Base-by-base conservation (phyloP, 2,113 vertebrate genomes). In the Callithrix jacchus region DNA sequence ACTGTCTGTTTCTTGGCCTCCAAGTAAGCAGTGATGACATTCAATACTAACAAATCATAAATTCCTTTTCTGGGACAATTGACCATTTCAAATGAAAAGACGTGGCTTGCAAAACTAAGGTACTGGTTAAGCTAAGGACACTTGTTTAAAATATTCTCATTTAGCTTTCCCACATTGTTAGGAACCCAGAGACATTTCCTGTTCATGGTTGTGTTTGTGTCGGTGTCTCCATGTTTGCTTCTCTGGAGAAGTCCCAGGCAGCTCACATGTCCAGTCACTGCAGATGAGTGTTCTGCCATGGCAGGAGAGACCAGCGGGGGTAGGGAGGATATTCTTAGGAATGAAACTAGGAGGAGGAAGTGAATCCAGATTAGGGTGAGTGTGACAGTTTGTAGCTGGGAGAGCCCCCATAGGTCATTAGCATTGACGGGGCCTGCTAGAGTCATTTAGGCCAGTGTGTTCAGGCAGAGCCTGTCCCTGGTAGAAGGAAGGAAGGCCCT, bases 11-110 rank as follows among this genome's bases (percentile, higher is more conserved):
- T 13, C 13, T 32, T 54, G 8, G 8, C 47, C 64, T 86, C 27
- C 64, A 52, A 3, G 42, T 66, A 30, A 76, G 10, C 30, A 6
- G 2, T 47, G 42, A 8, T 16, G n/a, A 17, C 11, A 54, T 37
- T 40, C 37, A 32, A 23, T 18, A 9, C 45, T 17, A 61, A 61
- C 13, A 58, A 32, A 74, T 52, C 8, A 1, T 13, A 37, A 47
- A 30, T 85, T 90, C 49, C 14, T 45, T 83, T 61, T 87, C 61
- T 68, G 74, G 47, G 87, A 56, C 84, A 88, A 23, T 61, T n/a
- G 52, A 17, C 56, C 6, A 3, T 61, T 54, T 85, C 10, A 10
- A 0, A 1, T 27, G 87, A 64, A 71, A 68, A 71, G 56, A 45
- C 47, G 14, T 13, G 64, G 52, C 17, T 71, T 73, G 42, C 20